phyloP scores from a whole-genome alignment of 2,113 vertebrate genomes.

The Brachypodius melanocephalos region DNA sequence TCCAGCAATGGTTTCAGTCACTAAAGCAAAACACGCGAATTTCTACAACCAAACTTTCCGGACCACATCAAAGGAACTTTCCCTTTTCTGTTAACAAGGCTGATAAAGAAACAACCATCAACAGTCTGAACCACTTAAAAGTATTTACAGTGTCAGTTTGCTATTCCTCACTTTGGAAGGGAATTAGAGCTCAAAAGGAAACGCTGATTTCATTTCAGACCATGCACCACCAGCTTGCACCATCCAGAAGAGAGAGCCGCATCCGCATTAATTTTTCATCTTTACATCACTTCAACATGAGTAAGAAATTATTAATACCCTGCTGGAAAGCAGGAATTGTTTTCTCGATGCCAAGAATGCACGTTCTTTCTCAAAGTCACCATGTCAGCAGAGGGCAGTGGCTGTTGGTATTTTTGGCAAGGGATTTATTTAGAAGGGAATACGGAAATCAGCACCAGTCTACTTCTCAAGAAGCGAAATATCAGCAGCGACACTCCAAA shows the following conservation, averaged over 20 bases:
- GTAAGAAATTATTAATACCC: slow-evolving; percentile 51
- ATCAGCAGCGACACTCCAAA: not conserved
- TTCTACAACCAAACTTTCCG: not conserved
- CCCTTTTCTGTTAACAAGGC: not conserved
- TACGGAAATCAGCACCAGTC: not conserved
- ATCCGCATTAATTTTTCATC: slow-evolving; percentile 52
- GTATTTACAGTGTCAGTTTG: not conserved
- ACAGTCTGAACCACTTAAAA: not conserved
- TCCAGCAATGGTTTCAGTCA: not conserved
- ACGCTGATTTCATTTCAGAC: not conserved
- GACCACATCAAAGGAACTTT: not conserved
- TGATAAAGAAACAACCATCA: not conserved
- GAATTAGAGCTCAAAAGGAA: slow-evolving; percentile 4
- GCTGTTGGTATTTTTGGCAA: not conserved
- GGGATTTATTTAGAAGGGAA: not conserved
- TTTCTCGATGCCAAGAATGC: not conserved
- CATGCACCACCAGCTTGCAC: not conserved
- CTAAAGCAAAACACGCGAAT: fast-evolving
- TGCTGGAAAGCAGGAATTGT: not conserved
- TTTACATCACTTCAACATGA: slow-evolving; percentile 8
- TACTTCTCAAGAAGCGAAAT: not conserved
- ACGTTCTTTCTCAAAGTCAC: not conserved
- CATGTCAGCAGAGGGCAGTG: not conserved
- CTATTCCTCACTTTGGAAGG: not conserved
- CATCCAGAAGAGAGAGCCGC: not conserved